These are phyloP conservation scores for Rhagophthalmus giganteus DNA, from an alignment of 2,888 invertebrate genomes.

Conservation along the genomic window DNA sequence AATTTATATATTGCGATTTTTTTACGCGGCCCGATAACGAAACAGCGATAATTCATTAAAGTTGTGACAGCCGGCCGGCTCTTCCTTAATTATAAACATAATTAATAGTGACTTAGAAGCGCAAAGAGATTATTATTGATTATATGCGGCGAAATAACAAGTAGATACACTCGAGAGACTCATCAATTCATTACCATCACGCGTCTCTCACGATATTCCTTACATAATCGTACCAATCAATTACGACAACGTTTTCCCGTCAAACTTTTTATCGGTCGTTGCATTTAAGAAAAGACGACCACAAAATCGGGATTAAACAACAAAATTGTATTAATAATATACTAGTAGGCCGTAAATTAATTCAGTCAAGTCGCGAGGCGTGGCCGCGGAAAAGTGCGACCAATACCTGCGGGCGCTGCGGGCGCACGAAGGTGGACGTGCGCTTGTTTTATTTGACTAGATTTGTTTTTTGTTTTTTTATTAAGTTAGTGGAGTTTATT, in stretches of 20 bases:
- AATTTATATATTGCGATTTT: no score
- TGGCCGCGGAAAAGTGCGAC: conserved; percentile 24
- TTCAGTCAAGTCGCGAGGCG: conserved; percentile 24
- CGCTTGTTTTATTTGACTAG: conserved; percentile 42
- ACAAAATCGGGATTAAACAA: neutral
- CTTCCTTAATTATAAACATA: neutral
- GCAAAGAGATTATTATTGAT: conserved; percentile 1
- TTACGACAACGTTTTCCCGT: conserved; percentile 6
- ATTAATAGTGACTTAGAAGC: neutral
- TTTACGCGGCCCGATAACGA: no score
- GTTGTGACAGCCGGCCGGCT: no score
- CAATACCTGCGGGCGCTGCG: conserved; percentile 28
- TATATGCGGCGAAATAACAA: neutral
- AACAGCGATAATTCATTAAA: no score
- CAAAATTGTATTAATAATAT: conserved; percentile 16
- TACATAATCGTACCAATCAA: conserved; percentile 3
- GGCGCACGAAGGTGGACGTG: conserved; percentile 35
- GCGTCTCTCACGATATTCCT: neutral
- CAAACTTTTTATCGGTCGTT: conserved; percentile 10
- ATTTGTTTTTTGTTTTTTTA: conserved; percentile 39
- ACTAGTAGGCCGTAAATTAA: conserved; percentile 15
- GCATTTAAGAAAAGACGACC: conserved; percentile 7
- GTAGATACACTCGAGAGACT: conserved; percentile 5
- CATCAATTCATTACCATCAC: conserved; percentile 8
- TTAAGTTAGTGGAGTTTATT: conserved; percentile 44